Evolutionary conservation across 2,113 vertebrate species (phyloP).

Genomic region (Hirundichthys speculiger): DNA sequence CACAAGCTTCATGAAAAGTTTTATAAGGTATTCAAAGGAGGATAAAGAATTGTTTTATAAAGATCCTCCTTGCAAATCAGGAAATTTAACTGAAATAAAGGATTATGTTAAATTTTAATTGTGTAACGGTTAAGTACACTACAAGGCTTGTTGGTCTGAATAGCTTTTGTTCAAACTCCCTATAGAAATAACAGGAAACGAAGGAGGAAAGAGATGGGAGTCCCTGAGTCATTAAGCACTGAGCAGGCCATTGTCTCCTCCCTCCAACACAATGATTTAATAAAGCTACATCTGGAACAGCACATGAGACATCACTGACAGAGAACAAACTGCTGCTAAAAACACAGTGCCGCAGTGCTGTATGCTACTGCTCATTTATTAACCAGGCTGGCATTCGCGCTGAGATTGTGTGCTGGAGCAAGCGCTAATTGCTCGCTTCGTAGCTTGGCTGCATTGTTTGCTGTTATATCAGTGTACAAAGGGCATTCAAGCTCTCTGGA

Average conservation of each 20-base stretch:
- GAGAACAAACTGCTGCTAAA: slow-evolving; percentile 66
- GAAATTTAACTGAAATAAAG: slow-evolving; percentile 56
- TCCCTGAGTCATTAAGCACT: slow-evolving; percentile 71
- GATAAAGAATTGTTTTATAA: slow-evolving; percentile 60
- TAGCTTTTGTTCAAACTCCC: slow-evolving; percentile 54
- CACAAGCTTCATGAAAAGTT: slow-evolving; percentile 31
- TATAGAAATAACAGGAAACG: slow-evolving; percentile 56
- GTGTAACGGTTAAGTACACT: slow-evolving; percentile 61
- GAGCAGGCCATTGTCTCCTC: slow-evolving; percentile 72
- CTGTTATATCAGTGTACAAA: slow-evolving; percentile 57
- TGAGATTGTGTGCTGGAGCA: slow-evolving; percentile 63
- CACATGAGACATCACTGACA: slow-evolving; percentile 64
- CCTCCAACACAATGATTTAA: slow-evolving; percentile 72
- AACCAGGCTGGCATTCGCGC: slow-evolving; percentile 60
- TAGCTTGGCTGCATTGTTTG: slow-evolving; percentile 63
- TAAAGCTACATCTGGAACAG: slow-evolving; percentile 72
- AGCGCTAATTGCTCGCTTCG: slow-evolving; percentile 66
- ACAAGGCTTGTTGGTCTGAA: slow-evolving; percentile 42
- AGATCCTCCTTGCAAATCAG: slow-evolving; percentile 32
- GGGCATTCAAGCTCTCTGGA: slow-evolving; percentile 45
- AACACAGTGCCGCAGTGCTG: slow-evolving; percentile 63
- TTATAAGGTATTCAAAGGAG: slow-evolving; percentile 37
- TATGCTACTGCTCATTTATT: slow-evolving; percentile 61
- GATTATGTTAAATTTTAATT: slow-evolving; percentile 56
- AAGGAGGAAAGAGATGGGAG: slow-evolving; percentile 52